These are phyloP conservation scores for Mola mola DNA, from an alignment of 2,113 vertebrate genomes.

Conservation along the genomic window DNA sequence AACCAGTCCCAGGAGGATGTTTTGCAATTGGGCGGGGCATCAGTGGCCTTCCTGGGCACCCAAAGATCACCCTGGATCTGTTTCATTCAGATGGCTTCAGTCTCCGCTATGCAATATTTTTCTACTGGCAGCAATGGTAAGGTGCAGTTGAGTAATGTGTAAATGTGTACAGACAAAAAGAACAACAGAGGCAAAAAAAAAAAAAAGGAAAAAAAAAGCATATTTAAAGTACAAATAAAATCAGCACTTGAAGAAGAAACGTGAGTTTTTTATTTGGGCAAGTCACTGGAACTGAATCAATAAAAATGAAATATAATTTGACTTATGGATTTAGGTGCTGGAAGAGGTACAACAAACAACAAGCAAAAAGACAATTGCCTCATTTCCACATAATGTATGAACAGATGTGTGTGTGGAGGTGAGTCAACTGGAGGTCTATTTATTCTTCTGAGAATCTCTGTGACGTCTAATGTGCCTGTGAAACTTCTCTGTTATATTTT, in stretches of 20 bases:
- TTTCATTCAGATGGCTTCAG: constrained; percentile 69
- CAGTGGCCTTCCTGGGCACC: constrained; percentile 56
- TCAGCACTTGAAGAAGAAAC: too few species aligned
- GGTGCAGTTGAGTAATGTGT: background rate
- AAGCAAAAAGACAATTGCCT: too few species aligned
- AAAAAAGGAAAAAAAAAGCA: background rate
- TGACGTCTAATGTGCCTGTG: too few species aligned
- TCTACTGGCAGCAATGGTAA: constrained; percentile 23
- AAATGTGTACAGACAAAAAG: constrained; percentile 7
- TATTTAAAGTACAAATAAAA: too few species aligned
- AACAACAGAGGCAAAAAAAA: constrained; percentile 14
- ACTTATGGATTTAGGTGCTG: too few species aligned
- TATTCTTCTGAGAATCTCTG: too few species aligned
- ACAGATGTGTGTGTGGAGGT: too few species aligned
- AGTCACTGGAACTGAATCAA: background rate
- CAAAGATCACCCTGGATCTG: constrained; percentile 61
- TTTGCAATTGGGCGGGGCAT: constrained; percentile 41
- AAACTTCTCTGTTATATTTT: too few species aligned
- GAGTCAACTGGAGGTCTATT: too few species aligned
- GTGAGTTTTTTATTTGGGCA: background rate
- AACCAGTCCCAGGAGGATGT: constrained; percentile 67
- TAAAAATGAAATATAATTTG: too few species aligned
- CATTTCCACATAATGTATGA: too few species aligned
- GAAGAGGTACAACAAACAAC: too few species aligned
- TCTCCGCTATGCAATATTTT: constrained; percentile 49